Percentiles rank a stretch among this genome's conserved stretches.
phyloP scores from a whole-genome alignment of 2,797 vertebrate genomes.

The Erpetoichthys calabaricus region DNA sequence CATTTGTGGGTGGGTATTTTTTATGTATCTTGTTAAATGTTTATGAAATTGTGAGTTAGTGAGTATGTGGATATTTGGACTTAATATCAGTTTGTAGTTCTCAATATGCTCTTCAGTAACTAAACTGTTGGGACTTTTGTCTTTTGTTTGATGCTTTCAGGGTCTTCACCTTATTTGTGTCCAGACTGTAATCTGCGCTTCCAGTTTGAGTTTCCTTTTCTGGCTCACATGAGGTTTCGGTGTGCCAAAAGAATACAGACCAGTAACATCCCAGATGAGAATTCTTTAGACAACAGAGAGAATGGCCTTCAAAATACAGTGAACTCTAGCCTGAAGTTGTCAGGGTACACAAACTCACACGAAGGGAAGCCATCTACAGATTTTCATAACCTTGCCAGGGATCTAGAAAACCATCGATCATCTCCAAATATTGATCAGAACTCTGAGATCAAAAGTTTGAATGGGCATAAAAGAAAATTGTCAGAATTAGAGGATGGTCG shows the following conservation, averaged over 20 bases:
- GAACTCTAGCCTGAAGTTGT: constrained; percentile 47
- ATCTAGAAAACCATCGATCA: constrained; percentile 71
- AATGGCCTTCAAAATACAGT: constrained; percentile 22
- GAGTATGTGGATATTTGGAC: no score
- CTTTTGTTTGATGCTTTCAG: constrained; percentile 29
- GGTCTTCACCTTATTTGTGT: constrained; percentile 64
- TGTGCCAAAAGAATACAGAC: constrained; percentile 80
- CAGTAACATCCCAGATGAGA: constrained; percentile 40
- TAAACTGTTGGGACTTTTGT: no score
- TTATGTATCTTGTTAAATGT: no score
- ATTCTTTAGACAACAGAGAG: constrained; percentile 46
- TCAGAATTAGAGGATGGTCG: constrained; percentile 46
- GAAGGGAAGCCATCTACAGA: constrained; percentile 80
- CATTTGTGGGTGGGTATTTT: no score
- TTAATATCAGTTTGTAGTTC: no score
- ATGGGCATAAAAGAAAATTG: constrained; percentile 70
- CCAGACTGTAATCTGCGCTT: constrained; percentile 86
- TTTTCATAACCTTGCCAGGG: constrained; percentile 87
- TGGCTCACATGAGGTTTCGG: constrained; percentile 82
- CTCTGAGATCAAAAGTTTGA: constrained; percentile 54
- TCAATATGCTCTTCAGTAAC: no score
- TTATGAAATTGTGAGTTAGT: no score
- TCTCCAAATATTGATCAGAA: constrained; percentile 58
- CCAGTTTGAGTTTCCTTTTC: constrained; percentile 85
- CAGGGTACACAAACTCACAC: constrained; percentile 36